Conservation (phyloP, 2,888 invertebrate genomes). For the Metalampra italica region DNA sequence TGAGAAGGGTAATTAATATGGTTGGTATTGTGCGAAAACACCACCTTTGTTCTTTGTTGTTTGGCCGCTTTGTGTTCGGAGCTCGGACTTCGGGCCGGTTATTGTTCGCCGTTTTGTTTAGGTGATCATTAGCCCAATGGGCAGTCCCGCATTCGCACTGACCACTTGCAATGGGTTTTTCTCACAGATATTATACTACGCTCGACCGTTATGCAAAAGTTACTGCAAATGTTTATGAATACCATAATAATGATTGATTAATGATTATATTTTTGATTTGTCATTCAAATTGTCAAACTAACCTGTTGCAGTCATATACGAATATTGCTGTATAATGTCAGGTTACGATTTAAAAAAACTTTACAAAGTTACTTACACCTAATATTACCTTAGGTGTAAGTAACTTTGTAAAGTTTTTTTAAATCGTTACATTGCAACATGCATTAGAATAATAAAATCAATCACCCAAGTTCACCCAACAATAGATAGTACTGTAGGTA, state of each 20-base stretch:
- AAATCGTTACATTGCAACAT: neutral
- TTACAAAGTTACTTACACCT: too few relatives aligned
- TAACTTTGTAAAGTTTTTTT: too few relatives aligned
- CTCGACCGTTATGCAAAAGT: conserved; percentile 42
- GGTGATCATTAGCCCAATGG: conserved; percentile 70
- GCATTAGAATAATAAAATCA: neutral
- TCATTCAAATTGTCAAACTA: neutral
- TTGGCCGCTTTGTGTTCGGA: conserved; percentile 49
- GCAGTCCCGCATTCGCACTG: conserved; percentile 53
- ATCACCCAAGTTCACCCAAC: neutral
- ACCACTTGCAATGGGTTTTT: conserved; percentile 50
- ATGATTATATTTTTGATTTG: neutral
- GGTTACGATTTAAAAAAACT: too few relatives aligned
- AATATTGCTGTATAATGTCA: neutral
- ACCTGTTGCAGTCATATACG: neutral
- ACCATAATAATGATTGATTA: conserved; percentile 25
- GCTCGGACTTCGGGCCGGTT: conserved; percentile 39
- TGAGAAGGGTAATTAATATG: conserved; percentile 74
- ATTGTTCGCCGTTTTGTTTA: conserved; percentile 58
- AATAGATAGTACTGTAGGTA: neutral
- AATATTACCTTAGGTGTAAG: too few relatives aligned
- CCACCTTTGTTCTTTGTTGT: conserved; percentile 58
- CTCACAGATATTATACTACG: conserved; percentile 49
- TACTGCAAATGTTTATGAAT: conserved; percentile 23
- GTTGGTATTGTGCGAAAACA: conserved; percentile 65